Base-by-base conservation (phyloP, 2,797 vertebrate species). In the Jordanella pulchra region DNA sequence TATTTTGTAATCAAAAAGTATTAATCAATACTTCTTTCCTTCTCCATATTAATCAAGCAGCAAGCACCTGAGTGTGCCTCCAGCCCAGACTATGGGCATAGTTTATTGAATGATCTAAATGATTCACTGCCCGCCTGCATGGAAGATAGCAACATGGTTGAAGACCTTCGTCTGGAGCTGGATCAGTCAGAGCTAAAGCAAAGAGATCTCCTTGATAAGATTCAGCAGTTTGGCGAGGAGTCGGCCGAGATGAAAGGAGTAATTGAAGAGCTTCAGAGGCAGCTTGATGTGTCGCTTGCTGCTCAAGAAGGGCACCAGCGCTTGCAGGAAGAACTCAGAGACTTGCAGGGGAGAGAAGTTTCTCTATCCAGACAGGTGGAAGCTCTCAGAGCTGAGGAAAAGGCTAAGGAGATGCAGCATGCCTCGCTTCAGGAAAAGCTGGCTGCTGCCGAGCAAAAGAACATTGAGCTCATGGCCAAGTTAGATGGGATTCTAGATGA, bases 101-200 rank as follows among this genome's bases (percentile, higher is more conserved):
- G 93, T 67, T 82, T 97, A 45, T 88, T 95, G 28, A 93, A 83
- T 60, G 94, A 95, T 70, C 80, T 93, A 58, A 91, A 93, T 15
- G 91, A 94, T 75, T 94, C 92, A 23, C 80, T 91, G 47, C 86
- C 91, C 23, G 27, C 77, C 56, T 90, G 89, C 71, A 82, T 84
- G 5, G 90, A 93, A 79, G 91, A 93, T 32, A 44, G 90, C 42
- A 93, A 93, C 64, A 86, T 94, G 42, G 93, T 95, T 0, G 97
- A 98, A 9, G 95, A 97, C 71, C 95, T 98, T 89, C 97, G 95
- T 4, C 87, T 97, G 45, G 97, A 97, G 84, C 93, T 99, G 78
- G 98, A 99, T 84, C 97, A 96, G 84, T 95, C 96, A 32, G 97
- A 99, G 82, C 85, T 98, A 42, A 96, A 93, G 75, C 96, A 97